Base-by-base conservation (phyloP, 2,113 vertebrate genomes). In the Limanda limanda region DNA sequence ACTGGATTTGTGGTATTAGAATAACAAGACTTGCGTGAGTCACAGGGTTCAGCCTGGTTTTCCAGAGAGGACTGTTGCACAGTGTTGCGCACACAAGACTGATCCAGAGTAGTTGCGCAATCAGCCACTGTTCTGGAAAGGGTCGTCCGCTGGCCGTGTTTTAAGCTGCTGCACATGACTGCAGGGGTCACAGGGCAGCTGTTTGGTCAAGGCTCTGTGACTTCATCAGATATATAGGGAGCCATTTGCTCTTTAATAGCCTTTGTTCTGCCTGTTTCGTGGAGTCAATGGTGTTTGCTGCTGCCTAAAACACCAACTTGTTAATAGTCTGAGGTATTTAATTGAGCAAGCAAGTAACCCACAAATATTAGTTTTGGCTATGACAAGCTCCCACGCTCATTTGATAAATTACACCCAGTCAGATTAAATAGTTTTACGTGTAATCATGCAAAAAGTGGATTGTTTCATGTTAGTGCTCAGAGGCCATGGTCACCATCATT, bases 151-250 rank as follows among this genome's bases (percentile, higher is more conserved):
- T 81, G 72, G 81, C 70, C 74, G 78, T 68, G 69, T 77, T 84
- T 74, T 48, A 85, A 82, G 78, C 74, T 66, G 71, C 70, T 89
- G 81, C 61, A 69, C 81, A 75, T 88, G 84, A 84, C 79, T 78
- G 25, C 21, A 37, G 67, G 78, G 74, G 86, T 89, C 83, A 85
- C 25, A 83, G 79, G 81, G 48, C 76, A 68, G 63, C 74, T 76
- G 71, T 70, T 62, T 71, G 77, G 65, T 76, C 71, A 76, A 58
- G 23, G 62, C 37, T 76, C 52, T 40, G 25, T 72, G 81, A 71
- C 45, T 77, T 58, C 37, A 74, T 84, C 65, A 27, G 25, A 77
- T 71, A 35, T 20, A 62, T 45, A 45, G 27, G n/a, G n/a, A 68
- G 40, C 48, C 58, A 15, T 63, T 72, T 57, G 61, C 71, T 76